phyloP scores from a whole-genome alignment of 2,888 invertebrate species.

The Oxycera nigricornis region DNA sequence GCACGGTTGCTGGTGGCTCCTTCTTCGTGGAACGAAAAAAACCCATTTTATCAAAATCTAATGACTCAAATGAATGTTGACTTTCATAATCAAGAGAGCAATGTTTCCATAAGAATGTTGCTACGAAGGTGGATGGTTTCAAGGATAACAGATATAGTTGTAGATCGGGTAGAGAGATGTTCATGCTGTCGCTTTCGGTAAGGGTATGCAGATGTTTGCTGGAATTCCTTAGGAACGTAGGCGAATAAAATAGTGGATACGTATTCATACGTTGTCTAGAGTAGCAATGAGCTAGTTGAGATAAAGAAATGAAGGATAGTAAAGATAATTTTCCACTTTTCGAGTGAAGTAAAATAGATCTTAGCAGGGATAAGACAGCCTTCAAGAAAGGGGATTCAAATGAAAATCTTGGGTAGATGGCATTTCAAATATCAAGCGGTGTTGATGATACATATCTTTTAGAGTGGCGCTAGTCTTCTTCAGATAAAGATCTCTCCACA shows the following conservation, averaged over 20 bases:
- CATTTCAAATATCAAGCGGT: no score
- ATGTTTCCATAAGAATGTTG: not conserved
- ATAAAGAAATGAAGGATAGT: not conserved
- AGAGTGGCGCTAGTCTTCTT: no score
- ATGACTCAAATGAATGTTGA: conserved; percentile 14
- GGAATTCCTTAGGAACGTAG: not conserved
- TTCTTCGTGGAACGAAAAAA: no score
- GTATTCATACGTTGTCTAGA: not conserved
- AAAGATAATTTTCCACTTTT: not conserved
- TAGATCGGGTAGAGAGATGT: not conserved
- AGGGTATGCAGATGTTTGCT: not conserved
- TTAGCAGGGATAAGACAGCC: not conserved
- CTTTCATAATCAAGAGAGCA: conserved; percentile 8
- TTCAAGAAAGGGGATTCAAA: no score
- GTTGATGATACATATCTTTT: no score
- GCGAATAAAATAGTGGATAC: not conserved
- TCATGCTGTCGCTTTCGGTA: not conserved
- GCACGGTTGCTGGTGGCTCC: no score
- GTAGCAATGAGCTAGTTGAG: not conserved
- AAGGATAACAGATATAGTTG: not conserved
- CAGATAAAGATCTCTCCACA: no score
- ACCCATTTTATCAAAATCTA: not conserved
- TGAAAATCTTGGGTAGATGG: no score
- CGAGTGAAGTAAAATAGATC: not conserved
- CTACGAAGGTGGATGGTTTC: not conserved